Evolutionary conservation across 2,888 invertebrate genomes (phyloP), one percentile per base, ranked within the genome.

Genomic region (Caenorhabditis japonica): DNA sequence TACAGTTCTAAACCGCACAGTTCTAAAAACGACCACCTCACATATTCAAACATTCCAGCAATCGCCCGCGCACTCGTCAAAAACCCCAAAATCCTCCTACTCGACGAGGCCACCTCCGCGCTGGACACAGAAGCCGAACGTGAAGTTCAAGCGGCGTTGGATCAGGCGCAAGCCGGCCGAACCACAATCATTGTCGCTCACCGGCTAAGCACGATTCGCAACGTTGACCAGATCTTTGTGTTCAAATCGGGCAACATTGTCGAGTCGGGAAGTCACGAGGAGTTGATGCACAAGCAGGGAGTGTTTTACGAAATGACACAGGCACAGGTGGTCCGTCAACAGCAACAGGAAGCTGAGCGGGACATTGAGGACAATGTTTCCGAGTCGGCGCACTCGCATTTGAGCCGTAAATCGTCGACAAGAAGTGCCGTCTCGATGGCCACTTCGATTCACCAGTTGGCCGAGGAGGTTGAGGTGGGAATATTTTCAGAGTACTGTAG

Each of bases 151-250:
- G 72, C 68, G 15, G 94, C 90, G 12, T 84, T 91, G 10, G 90
- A 91, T 27, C 61, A 89, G 88, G 90, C 90, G 0, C 85, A 82
- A 77, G 70, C 83, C 25, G 87, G 89, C 13, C 82, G 90, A 52
- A 90, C 90, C 0, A 90, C 90, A 0, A 86, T 90, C 41, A 88
- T 89, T 10, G 88, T 90, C 13, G 90, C 90, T 3, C 89, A 90
- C 79, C 88, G 90, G 19, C 82, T 90, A 66, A 89, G 90, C 8
- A 90, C 90, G 3, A 89, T 90, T 58, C 85, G 88, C 79, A 89
- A 88, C 39, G 90, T 90, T 12, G 90, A 90, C 80, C 84, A 88
- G 55, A 90, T 90, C 41, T 83, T 79, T 39, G 83, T 84, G 2
- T 82, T 82, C 74, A 77, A 78, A 60, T 74, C 75, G n/a, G 87